Conservation (phyloP, 2,888 invertebrate species). For the Ephialtes manifestator region DNA sequence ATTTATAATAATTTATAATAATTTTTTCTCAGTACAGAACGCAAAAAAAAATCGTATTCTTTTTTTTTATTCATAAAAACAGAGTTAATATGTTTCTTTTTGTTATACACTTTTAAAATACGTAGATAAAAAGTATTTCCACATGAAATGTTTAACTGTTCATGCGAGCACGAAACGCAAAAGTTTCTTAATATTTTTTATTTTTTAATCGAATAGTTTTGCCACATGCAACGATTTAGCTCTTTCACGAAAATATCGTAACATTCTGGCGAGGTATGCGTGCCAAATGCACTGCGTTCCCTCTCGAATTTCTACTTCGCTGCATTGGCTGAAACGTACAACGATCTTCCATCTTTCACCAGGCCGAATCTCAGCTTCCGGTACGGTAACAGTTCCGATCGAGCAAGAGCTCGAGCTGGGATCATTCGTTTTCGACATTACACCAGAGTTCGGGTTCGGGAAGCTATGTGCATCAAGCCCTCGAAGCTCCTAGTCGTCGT, state of each 20-base stretch:
- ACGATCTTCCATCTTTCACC: conserved; percentile 7
- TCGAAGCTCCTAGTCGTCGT: neutral
- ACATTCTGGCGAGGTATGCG: neutral
- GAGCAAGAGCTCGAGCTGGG: conserved; percentile 33
- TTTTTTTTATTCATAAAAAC: too few relatives aligned
- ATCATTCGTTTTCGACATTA: conserved; percentile 41
- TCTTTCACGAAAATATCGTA: neutral
- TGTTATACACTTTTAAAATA: too few relatives aligned
- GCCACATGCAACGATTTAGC: conserved; percentile 8
- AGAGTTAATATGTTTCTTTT: too few relatives aligned
- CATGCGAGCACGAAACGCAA: neutral
- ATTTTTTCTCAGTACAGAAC: too few relatives aligned
- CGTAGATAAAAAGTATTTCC: too few relatives aligned
- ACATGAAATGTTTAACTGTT: too few relatives aligned
- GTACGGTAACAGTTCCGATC: conserved; percentile 20
- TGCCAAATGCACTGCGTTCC: conserved; percentile 4
- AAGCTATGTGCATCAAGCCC: too few relatives aligned
- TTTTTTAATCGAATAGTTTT: conserved; percentile 13
- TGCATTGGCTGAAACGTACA: neutral
- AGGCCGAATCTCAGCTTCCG: conserved; percentile 6
- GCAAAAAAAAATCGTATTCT: too few relatives aligned
- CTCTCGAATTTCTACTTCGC: neutral
- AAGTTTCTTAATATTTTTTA: neutral
- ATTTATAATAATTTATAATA: too few relatives aligned
- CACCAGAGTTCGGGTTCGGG: neutral